Evolutionary conservation across 2,113 vertebrate genomes (phyloP).

Genomic region (Tonatia bakeri): DNA sequence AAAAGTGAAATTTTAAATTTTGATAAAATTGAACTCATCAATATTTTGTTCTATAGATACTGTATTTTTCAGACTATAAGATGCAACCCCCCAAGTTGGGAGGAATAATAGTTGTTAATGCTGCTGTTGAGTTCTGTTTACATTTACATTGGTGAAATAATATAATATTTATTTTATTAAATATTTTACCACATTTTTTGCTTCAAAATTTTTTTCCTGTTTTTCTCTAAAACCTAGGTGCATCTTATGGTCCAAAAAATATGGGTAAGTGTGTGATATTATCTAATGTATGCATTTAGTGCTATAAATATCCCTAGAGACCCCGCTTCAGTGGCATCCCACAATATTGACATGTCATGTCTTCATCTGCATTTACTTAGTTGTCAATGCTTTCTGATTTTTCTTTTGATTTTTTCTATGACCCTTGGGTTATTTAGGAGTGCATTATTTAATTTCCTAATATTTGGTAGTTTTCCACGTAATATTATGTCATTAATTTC

Average conservation of each 20-base stretch:
- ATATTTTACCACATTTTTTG: no score
- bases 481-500: not conserved
- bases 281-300: not conserved
- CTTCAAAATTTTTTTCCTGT: no score
- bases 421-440: not conserved
- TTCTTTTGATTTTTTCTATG: not conserved
- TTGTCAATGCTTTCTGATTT: not conserved
- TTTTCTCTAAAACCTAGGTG: no score
- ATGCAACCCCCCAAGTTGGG: no score
- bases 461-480: not conserved
- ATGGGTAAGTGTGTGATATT: not conserved
- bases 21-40: not conserved
- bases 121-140: no score
- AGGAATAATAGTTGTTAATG: no score
- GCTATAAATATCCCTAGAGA: not conserved
- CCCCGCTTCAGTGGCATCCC: not conserved
- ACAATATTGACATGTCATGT: not conserved
- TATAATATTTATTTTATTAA: no score
- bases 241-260: no score
- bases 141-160: no score
- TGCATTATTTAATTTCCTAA: not conserved
- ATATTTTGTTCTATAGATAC: not conserved
- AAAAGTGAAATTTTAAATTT: not conserved
- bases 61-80: no score
- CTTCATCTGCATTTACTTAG: not conserved